These are phyloP conservation scores for Meda fulgida DNA, from an alignment of 2,797 vertebrate genomes.

Conservation along the genomic window DNA sequence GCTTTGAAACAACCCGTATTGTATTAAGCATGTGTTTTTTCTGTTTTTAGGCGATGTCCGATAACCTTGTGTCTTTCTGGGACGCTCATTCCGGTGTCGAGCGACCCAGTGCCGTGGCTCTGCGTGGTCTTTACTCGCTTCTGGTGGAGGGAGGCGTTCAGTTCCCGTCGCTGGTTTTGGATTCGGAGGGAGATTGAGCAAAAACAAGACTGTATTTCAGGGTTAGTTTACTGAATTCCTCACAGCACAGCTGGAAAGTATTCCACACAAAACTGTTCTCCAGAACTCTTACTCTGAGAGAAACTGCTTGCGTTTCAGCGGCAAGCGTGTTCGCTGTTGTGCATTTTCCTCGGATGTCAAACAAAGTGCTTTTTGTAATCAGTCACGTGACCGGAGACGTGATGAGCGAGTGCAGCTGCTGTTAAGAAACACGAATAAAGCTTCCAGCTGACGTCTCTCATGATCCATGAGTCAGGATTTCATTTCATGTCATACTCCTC, in stretches of 20 bases:
- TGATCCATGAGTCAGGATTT: not conserved
- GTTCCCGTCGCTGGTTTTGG: conserved; percentile 76
- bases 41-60: conserved; percentile 70
- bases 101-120: conserved; percentile 54
- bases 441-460: conserved; percentile 36
- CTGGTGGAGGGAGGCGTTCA: conserved; percentile 77
- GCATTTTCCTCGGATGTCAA: conserved; percentile 13
- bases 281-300: not conserved
- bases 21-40: not conserved
- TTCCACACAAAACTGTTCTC: not conserved
- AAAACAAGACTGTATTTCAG: conserved; percentile 35
- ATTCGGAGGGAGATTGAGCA: conserved; percentile 71
- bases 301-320: not conserved
- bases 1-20: not conserved
- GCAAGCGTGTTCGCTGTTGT: not conserved
- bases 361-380: not conserved
- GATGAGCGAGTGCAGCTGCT: conserved; percentile 39
- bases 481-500: not conserved
- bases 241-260: not conserved
- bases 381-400: not conserved
- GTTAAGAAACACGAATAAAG: conserved; percentile 40
- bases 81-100: conserved; percentile 46
- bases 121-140: conserved; percentile 77
- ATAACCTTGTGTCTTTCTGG: conserved; percentile 65
- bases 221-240: not conserved